Percentiles rank a stretch among this genome's conserved stretches.
phyloP scores from a whole-genome alignment of 1,140 invertebrate species.

The Diorhabda sublineata region DNA sequence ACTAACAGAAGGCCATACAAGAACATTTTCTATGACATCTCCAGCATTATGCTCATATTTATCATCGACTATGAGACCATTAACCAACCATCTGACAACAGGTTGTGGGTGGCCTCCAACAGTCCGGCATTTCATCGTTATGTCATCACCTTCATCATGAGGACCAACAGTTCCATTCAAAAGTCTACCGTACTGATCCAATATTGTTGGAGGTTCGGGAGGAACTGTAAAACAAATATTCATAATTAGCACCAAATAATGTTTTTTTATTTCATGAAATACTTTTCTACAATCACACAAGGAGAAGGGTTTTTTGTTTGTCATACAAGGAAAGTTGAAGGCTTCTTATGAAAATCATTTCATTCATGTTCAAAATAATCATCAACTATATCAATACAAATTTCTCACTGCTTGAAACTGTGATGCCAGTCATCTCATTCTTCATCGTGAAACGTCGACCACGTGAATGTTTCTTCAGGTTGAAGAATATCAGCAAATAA shows the following conservation, averaged over 20 bases:
- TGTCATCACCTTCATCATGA: slow-evolving; percentile 67
- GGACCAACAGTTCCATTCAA: slow-evolving; percentile 73
- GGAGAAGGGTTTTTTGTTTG: too few species aligned
- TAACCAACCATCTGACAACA: slow-evolving; percentile 66
- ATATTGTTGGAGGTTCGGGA: slow-evolving; percentile 77
- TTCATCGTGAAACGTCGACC: too few species aligned
- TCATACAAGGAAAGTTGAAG: too few species aligned
- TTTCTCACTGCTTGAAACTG: too few species aligned
- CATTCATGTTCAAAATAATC: too few species aligned
- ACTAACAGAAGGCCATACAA: slow-evolving; percentile 67
- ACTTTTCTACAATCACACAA: too few species aligned
- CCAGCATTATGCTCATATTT: slow-evolving; percentile 76
- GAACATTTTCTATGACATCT: slow-evolving; percentile 79
- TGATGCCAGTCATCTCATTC: background rate
- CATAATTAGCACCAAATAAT: too few species aligned
- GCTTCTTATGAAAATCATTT: too few species aligned
- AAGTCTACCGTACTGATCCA: slow-evolving; percentile 70
- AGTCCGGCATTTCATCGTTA: slow-evolving; percentile 62
- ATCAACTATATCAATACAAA: too few species aligned
- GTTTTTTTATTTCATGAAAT: too few species aligned
- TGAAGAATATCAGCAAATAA: background rate
- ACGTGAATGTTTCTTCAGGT: background rate
- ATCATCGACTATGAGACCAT: slow-evolving; percentile 71
- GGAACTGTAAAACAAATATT: slow-evolving; percentile 61
- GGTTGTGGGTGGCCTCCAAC: slow-evolving; percentile 63